These are phyloP conservation scores for Haliclona indistincta DNA, from an alignment of 37 sponge, comb jelly and placozoan species.

Conservation along the genomic window DNA sequence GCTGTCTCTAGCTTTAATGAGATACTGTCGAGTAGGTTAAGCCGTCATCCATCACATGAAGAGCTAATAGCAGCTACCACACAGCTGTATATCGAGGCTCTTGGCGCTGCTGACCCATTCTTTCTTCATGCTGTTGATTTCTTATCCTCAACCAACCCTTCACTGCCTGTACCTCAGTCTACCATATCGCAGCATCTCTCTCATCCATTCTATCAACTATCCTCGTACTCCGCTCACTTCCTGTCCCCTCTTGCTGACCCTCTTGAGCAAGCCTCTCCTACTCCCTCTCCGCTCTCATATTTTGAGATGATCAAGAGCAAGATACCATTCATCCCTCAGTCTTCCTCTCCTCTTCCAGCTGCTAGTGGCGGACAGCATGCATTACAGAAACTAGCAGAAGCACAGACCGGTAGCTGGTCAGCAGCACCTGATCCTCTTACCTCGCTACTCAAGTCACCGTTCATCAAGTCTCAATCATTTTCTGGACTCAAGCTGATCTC, in stretches of 20 bases:
- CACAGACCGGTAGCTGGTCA: too few relatives aligned
- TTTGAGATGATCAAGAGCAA: slow-evolving; percentile 23
- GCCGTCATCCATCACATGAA: neutral
- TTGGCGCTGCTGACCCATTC: slow-evolving; percentile 13
- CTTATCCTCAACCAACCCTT: slow-evolving; percentile 23
- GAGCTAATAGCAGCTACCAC: neutral
- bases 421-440: neutral
- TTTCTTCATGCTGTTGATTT: slow-evolving; percentile 48
- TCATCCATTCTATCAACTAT: slow-evolving; percentile 37
- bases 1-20: too few relatives aligned
- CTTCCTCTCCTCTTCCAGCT: neutral
- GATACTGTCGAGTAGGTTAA: neutral
- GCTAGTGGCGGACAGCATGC: too few relatives aligned
- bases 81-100: slow-evolving; percentile 36
- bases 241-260: neutral
- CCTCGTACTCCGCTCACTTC: slow-evolving; percentile 9
- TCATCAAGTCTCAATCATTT: neutral
- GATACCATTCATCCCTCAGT: slow-evolving; percentile 33
- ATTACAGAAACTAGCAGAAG: too few relatives aligned
- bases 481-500: slow-evolving; percentile 28
- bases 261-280: neutral
- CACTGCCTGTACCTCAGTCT: slow-evolving; percentile 31
- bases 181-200: slow-evolving; percentile 18
- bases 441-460: neutral
- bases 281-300: slow-evolving; percentile 11